These are phyloP conservation scores for Pissodes strobi DNA, from an alignment of 1,140 invertebrate species.

Conservation along the genomic window DNA sequence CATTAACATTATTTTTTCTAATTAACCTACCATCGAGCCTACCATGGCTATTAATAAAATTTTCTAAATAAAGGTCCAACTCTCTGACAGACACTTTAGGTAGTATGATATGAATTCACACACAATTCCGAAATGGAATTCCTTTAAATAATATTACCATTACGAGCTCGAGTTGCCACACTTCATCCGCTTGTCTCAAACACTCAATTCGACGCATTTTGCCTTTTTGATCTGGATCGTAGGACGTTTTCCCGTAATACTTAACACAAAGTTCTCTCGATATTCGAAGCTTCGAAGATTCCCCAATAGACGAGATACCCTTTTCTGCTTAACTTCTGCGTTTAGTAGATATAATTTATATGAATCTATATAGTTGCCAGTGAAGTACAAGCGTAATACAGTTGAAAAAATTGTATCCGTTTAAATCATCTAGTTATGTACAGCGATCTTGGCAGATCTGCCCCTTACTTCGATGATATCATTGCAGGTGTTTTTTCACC, in stretches of 20 bases:
- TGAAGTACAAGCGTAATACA: too few relatives aligned
- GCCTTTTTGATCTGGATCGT: slow-evolving; percentile 99
- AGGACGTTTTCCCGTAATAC: slow-evolving; percentile 94
- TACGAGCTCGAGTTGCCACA: slow-evolving; percentile 97
- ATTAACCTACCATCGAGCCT: too few relatives aligned
- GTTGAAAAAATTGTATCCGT: too few relatives aligned
- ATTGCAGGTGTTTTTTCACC: too few relatives aligned
- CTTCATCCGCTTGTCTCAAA: slow-evolving; percentile 97
- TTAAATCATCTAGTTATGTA: too few relatives aligned
- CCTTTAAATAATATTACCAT: slow-evolving; percentile 99
- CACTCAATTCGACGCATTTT: slow-evolving; percentile 99
- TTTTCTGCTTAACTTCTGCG: slow-evolving; percentile 98
- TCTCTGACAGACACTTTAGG: slow-evolving; percentile 97
- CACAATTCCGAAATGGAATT: slow-evolving; percentile 93
- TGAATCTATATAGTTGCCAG: too few relatives aligned
- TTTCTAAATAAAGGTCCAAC: slow-evolving; percentile 96
- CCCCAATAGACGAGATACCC: slow-evolving; percentile 95
- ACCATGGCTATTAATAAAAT: slow-evolving; percentile 99
- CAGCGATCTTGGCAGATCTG: too few relatives aligned
- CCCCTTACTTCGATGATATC: too few relatives aligned
- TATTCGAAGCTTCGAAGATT: slow-evolving; percentile 97
- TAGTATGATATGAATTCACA: slow-evolving; percentile 99
- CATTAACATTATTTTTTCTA: too few relatives aligned
- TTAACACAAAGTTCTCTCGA: slow-evolving; percentile 95
- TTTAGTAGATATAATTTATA: too few relatives aligned